phyloP scores from a whole-genome alignment of 2,113 vertebrate species.

The Antigone vipio region DNA sequence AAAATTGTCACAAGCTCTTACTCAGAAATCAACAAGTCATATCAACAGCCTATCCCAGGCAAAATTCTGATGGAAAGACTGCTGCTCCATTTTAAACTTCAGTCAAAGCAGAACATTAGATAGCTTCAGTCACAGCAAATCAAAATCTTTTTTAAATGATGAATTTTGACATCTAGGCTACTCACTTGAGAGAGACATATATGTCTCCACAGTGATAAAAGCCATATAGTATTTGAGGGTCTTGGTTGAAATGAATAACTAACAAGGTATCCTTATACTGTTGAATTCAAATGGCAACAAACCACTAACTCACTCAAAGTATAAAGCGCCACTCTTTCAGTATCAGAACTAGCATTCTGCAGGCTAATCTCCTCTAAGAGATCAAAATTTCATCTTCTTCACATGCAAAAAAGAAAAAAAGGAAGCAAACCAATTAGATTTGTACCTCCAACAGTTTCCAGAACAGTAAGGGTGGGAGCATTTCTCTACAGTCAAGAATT shows the following conservation, averaged over 20 bases:
- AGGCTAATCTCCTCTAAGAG: not conserved
- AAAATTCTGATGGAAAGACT: not conserved
- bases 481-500: not conserved
- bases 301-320: not conserved
- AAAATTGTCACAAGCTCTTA: not conserved
- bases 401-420: not conserved
- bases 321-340: not conserved
- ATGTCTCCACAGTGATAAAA: not conserved
- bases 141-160: not conserved
- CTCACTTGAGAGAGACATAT: not conserved
- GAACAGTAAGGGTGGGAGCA: not conserved
- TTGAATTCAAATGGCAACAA: not conserved
- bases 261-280: not conserved
- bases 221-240: rapidly evolving
- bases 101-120: not conserved
- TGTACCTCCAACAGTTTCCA: not conserved
- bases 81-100: not conserved
- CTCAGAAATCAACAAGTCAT: not conserved
- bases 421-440: not conserved
- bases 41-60: not conserved
- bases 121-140: not conserved
- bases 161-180: not conserved
- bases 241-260: not conserved
- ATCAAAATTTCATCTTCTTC: not conserved
- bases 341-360: not conserved